Evolutionary conservation across 1,140 invertebrate species (phyloP), one percentile per base, ranked within the genome.

Genomic region (Scaptomyza graminum): DNA sequence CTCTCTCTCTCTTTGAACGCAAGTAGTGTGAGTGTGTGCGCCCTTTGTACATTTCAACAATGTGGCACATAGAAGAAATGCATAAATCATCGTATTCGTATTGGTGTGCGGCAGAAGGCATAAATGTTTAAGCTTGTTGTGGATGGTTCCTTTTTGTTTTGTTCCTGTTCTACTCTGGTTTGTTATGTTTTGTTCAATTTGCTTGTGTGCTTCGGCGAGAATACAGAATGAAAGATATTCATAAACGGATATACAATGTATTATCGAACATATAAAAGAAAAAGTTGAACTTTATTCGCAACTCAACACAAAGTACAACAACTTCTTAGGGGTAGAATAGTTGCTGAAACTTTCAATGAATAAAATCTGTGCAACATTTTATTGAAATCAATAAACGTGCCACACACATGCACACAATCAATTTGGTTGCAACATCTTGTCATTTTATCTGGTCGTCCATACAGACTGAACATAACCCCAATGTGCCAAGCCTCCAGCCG

Each of bases 31-130:
- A n/a, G 16, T 61, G 47, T 61, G 7, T 64, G 9, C 15, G 31
- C 25, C 22, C 55, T 60, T 63, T 64, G 49, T 46, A 60, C 13
- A 56, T 56, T 84, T 76, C 80, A 80, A 81, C 81, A 84, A 84
- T 84, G 81, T 84, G 65, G 65, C 77, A 87, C 81, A 85, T 74
- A 74, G 64, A 50, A 79, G 61, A 71, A 72, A 87, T 82, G 81
- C 78, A 87, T 85, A 85, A 87, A 85, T 87, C 82, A 85, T 87
- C 56, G 54, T 57, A 43, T 25, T 16, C 28, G 47, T 47, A 75
- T 74, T 76, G 61, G 56, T 54, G 68, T 73, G 67, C 52, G 73
- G 69, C 47, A 74, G 52, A 65, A 63, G 62, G 65, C 69, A 69
- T 84, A 85, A 84, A 84, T 85, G 69, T 77, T 85, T 81, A 74